A percentile compares a stretch with the other conserved stretches of the same genome.
Conservation (phyloP, 1,140 invertebrate species). For the Drosophila albomicans region DNA sequence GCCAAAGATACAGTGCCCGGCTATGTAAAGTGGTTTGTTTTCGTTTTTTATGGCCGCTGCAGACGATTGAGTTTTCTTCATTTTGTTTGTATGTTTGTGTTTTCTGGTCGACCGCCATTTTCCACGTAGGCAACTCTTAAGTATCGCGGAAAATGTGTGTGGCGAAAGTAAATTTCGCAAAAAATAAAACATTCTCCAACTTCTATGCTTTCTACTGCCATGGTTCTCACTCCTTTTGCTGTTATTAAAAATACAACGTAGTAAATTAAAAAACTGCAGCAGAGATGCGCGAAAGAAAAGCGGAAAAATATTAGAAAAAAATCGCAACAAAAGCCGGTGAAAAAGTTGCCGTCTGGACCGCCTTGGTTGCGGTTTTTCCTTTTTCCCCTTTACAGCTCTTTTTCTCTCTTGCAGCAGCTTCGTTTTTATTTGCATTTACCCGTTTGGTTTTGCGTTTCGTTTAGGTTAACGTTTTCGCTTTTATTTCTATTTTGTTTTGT, state of each 20-base stretch:
- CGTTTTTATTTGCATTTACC: constrained; percentile 27
- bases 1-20: constrained; percentile 11
- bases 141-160: constrained; percentile 42
- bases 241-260: constrained; percentile 66
- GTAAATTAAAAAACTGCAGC: constrained; percentile 60
- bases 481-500: constrained; percentile 11
- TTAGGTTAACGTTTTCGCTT: constrained; percentile 19
- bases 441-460: constrained; percentile 14
- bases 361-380: constrained; percentile 50
- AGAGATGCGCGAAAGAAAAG: background rate
- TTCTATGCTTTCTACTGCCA: background rate
- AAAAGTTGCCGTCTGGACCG: constrained; percentile 38
- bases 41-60: constrained; percentile 38
- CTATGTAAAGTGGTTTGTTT: constrained; percentile 55
- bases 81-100: constrained; percentile 32
- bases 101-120: constrained; percentile 48
- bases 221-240: background rate
- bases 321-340: constrained; percentile 53
- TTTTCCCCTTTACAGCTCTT: constrained; percentile 1
- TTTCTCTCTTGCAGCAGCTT: background rate
- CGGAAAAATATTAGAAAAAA: constrained; percentile 59
- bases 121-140: constrained; percentile 59
- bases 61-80: constrained; percentile 69
- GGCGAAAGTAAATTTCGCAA: constrained; percentile 36
- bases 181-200: constrained; percentile 8